Conservation (phyloP, 2,888 invertebrate species). For the Ceriagrion tenellum region DNA sequence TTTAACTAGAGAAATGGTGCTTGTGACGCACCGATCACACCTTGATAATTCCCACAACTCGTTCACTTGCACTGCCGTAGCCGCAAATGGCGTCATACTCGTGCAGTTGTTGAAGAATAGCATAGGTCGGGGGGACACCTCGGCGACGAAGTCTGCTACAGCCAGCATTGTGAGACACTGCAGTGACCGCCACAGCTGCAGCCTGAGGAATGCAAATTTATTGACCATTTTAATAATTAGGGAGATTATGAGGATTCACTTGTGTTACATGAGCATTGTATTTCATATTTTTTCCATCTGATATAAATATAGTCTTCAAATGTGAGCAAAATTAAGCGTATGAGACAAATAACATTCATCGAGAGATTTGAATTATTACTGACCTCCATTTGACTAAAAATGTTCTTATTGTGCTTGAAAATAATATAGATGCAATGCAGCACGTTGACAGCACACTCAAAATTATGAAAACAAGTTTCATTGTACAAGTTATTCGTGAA, state of each 20-base stretch:
- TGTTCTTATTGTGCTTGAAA: neutral
- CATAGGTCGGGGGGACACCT: neutral
- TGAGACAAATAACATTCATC: too few species aligned
- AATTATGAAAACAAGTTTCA: neutral
- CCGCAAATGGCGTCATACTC: neutral
- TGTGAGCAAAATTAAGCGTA: too few species aligned
- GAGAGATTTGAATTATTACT: neutral
- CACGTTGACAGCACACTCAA: constrained; percentile 17
- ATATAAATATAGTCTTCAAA: too few species aligned
- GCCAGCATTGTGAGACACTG: neutral
- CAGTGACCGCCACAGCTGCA: neutral
- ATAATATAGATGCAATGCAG: constrained; percentile 19
- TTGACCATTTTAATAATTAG: too few species aligned
- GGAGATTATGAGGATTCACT: too few species aligned
- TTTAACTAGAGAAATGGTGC: too few species aligned
- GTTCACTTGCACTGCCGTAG: neutral
- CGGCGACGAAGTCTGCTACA: neutral
- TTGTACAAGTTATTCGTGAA: neutral
- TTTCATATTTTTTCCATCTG: too few species aligned
- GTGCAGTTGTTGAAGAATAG: neutral
- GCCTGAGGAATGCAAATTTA: neutral
- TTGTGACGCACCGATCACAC: neutral
- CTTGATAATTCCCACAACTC: neutral
- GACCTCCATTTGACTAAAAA: neutral
- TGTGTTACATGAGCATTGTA: too few species aligned